Evolutionary conservation across 2,797 vertebrate genomes (phyloP).

Genomic region (Chelidonichthys spinosus): DNA sequence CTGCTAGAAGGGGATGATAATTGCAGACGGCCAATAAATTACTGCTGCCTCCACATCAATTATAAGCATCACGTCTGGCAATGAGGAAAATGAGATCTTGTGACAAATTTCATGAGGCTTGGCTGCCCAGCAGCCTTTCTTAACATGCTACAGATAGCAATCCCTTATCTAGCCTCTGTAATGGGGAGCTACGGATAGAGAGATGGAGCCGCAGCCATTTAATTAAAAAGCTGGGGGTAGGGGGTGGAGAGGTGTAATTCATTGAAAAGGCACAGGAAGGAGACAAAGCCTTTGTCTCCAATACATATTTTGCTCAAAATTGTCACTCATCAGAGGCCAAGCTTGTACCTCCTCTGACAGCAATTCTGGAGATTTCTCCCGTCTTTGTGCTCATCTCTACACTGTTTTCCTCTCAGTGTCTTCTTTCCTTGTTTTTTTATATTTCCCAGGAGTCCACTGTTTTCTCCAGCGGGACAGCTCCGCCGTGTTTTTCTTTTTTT

Average conservation of each 20-base stretch:
- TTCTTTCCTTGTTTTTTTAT: conserved; percentile 63
- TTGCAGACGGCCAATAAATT: conserved; percentile 90
- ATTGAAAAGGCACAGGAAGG: conserved; percentile 87
- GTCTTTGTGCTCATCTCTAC: conserved; percentile 62
- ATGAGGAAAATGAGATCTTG: conserved; percentile 91
- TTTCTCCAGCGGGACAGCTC: conserved; percentile 76
- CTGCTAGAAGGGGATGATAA: conserved; percentile 88
- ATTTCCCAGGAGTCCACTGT: conserved; percentile 82
- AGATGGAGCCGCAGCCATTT: conserved; percentile 95
- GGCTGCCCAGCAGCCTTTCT: conserved; percentile 89
- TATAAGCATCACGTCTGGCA: conserved; percentile 90
- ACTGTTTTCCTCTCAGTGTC: conserved; percentile 59
- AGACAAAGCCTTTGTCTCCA: conserved; percentile 89
- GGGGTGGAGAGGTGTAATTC: conserved; percentile 84
- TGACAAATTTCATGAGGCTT: conserved; percentile 89
- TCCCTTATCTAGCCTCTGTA: conserved; percentile 92
- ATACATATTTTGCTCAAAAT: conserved; percentile 87
- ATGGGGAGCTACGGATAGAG: conserved; percentile 90
- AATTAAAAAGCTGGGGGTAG: conserved; percentile 90
- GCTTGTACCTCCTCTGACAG: conserved; percentile 80
- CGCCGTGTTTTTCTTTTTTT: conserved; percentile 53
- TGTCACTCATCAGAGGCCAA: conserved; percentile 84
- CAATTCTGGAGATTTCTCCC: conserved; percentile 71
- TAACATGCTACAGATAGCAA: conserved; percentile 92
- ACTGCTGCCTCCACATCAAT: conserved; percentile 92